phyloP scores from a whole-genome alignment of 1,140 invertebrate genomes.

The Hylaeus volcanicus region DNA sequence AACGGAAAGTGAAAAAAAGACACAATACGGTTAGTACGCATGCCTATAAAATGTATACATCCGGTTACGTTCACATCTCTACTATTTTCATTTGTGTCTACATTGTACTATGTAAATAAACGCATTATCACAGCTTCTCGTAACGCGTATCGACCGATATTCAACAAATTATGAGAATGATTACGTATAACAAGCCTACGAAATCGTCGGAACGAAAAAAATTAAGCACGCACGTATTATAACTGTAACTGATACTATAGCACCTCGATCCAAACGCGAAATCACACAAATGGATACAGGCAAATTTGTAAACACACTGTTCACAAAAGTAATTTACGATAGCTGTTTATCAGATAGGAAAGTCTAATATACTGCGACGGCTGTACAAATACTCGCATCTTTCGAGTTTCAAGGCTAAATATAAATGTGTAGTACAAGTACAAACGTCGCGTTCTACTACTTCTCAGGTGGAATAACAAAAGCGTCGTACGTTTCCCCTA shows the following conservation, averaged over 20 bases:
- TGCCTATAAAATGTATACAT: constrained; percentile 49
- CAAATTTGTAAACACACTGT: not conserved
- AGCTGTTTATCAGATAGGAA: not conserved
- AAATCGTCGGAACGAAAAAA: not conserved
- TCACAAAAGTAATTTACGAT: not conserved
- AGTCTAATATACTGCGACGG: not conserved
- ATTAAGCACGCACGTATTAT: not conserved
- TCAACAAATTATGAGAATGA: not conserved
- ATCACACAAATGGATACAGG: not conserved
- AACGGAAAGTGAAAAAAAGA: constrained; percentile 33
- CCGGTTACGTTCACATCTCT: constrained; percentile 41
- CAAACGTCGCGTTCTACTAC: not conserved
- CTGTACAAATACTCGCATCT: not conserved
- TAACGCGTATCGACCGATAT: too few relatives aligned
- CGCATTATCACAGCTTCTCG: not conserved
- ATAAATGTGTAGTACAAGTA: not conserved
- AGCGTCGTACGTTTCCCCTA: constrained; percentile 8
- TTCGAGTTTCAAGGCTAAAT: not conserved
- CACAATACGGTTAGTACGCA: constrained; percentile 43
- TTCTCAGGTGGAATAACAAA: constrained; percentile 12
- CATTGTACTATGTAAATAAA: not conserved
- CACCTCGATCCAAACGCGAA: not conserved
- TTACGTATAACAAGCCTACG: not conserved
- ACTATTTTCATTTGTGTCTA: not conserved
- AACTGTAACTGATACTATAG: not conserved